Evolutionary conservation across 2,888 invertebrate genomes (phyloP), one percentile per base, ranked within the genome.

Genomic region (Craniophora ligustri): DNA sequence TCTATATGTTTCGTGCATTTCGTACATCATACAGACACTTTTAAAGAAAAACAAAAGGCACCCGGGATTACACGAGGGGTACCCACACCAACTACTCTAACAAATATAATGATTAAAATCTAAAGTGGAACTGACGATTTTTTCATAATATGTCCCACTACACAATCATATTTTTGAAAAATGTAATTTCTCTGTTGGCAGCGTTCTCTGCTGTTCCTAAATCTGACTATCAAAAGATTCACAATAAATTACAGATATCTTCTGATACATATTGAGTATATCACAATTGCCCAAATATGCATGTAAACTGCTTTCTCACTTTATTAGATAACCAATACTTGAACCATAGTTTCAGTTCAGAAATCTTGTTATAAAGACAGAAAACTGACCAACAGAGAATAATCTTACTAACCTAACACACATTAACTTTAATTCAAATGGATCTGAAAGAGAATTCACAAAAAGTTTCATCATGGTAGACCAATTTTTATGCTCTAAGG

Each of bases 1-100:
- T 96, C 96, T 96, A 96, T 95, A 96, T 95, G 96, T 96, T 96
- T 96, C 96, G 96, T 96, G 96, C 96, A 96, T 96, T 96, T 96
- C 96, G 94, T 96, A 95, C 95, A 96, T 96, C 95, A 96, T 96
- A 96, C 96, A 96, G 96, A 95, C 92, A 92, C 87, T 86, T 89
- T 76, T 84, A 83, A 85, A 82, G 79, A 85, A 91, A 26, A 92
- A 87, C 89, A 85, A 93, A 92, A 87, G 94, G 92, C 91, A 93
- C 93, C 94, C 93, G 68, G 82, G 88, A 89, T 91, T 93, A 94
- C 88, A 94, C 82, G 87, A 84, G 68, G 93, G 93, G 91, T 88
- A 89, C 92, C 92, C 82, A 92, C 91, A 92, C 91, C 89, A 78
- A 93, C 94, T 94, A 94, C 88, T 88, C 93, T 93, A 94, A 90